Percentiles rank a stretch among this genome's conserved stretches.
Evolutionary conservation across 2,797 vertebrate genomes (phyloP).

Genomic region (Gambusia yucatana): DNA sequence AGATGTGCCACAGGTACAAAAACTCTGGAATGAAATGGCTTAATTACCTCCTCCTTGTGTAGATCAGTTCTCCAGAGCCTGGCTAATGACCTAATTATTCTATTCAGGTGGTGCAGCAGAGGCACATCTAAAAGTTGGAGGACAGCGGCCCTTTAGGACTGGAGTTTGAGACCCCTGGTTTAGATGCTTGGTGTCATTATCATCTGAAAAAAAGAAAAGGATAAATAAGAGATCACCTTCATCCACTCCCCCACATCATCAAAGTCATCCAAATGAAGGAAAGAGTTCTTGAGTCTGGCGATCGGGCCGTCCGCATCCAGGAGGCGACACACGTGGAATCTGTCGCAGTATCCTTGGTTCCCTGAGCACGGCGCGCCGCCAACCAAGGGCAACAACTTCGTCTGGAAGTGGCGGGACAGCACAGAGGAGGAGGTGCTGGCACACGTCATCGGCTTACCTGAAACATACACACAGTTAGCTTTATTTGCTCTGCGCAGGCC

Average conservation of each 20-base stretch:
- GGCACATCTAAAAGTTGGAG: no score
- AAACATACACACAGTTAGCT: neutral
- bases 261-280: conserved; percentile 78
- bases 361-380: conserved; percentile 79
- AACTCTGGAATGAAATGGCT: no score
- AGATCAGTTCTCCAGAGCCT: no score
- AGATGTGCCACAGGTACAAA: no score
- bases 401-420: conserved; percentile 74
- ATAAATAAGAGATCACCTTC: conserved; percentile 67
- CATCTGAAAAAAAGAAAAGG: neutral
- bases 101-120: no score
- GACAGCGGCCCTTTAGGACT: no score
- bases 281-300: conserved; percentile 83
- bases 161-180: no score
- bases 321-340: conserved; percentile 81
- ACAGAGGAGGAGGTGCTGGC: conserved; percentile 81
- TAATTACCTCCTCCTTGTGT: no score
- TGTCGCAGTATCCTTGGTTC: conserved; percentile 84
- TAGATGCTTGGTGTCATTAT: neutral
- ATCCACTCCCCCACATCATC: conserved; percentile 82
- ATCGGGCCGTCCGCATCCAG: conserved; percentile 85
- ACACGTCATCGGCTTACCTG: conserved; percentile 77
- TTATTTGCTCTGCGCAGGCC: neutral
- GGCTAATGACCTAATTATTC: no score
- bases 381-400: conserved; percentile 64